A percentile compares a stretch with the other conserved stretches of the same genome.
These are phyloP conservation scores for Caenorhabditis inopinata DNA, from an alignment of 1,140 invertebrate species.

Conservation along the genomic window DNA sequence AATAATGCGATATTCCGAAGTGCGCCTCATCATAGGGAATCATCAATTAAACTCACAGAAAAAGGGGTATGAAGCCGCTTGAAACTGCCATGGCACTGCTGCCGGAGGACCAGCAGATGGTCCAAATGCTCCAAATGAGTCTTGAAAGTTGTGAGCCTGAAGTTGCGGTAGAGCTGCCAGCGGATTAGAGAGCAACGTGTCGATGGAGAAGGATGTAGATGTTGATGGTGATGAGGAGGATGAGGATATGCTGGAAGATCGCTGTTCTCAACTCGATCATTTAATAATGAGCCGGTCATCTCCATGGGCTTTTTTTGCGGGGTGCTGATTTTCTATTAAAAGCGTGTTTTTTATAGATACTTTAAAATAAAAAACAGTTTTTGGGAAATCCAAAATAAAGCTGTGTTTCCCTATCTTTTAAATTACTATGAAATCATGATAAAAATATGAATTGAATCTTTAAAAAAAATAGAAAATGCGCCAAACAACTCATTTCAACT, in stretches of 20 bases:
- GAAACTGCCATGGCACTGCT: conserved; percentile 19
- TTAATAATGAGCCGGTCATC: too few species aligned
- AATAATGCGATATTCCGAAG: background rate
- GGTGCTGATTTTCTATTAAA: too few species aligned
- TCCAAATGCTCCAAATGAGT: background rate
- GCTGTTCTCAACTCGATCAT: too few species aligned
- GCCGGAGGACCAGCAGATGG: background rate
- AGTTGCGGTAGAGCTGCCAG: background rate
- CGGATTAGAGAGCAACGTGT: conserved; percentile 1
- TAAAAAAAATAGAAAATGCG: too few species aligned
- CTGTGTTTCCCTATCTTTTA: too few species aligned
- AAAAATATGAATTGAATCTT: too few species aligned
- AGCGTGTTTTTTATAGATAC: too few species aligned
- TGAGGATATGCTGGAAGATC: background rate
- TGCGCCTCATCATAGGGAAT: background rate
- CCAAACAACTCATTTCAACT: too few species aligned
- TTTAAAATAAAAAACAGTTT: too few species aligned
- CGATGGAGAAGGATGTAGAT: background rate
- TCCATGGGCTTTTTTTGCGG: too few species aligned
- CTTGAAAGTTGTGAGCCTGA: background rate
- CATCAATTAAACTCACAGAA: background rate
- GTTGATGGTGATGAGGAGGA: conserved; percentile 1
- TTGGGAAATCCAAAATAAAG: too few species aligned
- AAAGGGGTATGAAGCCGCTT: background rate
- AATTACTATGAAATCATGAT: too few species aligned